Conservation (phyloP, 2,797 vertebrate species). For the Crax fasciolata region DNA sequence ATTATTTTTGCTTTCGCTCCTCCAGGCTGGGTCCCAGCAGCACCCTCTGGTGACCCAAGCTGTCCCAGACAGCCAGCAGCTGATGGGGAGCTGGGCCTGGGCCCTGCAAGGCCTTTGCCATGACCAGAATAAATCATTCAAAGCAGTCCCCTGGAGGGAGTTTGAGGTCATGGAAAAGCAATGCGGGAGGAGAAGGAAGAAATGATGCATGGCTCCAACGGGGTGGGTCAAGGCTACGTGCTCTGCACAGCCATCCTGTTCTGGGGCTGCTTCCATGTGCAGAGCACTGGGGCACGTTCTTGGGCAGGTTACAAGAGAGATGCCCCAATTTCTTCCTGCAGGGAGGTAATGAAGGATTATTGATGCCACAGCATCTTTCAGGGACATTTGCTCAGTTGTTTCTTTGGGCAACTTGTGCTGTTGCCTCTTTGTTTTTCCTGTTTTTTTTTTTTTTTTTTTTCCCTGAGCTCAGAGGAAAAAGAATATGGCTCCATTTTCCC, state of each 20-base stretch:
- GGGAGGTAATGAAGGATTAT: background rate
- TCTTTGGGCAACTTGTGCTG: accelerated
- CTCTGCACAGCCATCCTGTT: background rate
- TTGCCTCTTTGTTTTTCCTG: background rate
- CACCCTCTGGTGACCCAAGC: constrained; percentile 57
- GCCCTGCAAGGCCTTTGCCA: background rate
- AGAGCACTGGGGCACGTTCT: background rate
- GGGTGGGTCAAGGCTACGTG: background rate
- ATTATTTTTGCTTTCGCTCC: background rate
- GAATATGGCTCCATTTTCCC: background rate
- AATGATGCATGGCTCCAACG: accelerated
- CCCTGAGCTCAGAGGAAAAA: background rate
- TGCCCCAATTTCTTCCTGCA: background rate
- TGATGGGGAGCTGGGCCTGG: background rate
- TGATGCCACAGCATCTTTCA: background rate
- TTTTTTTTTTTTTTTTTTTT: background rate
- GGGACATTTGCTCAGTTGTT: background rate
- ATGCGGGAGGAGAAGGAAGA: background rate
- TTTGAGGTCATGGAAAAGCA: background rate
- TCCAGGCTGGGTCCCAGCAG: background rate
- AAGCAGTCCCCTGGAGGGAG: background rate
- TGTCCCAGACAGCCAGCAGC: background rate
- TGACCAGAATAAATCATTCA: constrained; percentile 5
- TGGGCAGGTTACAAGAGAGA: background rate
- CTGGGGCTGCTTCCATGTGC: background rate